phyloP scores from a whole-genome alignment of 2,888 invertebrate species.

The Neria commutata region DNA sequence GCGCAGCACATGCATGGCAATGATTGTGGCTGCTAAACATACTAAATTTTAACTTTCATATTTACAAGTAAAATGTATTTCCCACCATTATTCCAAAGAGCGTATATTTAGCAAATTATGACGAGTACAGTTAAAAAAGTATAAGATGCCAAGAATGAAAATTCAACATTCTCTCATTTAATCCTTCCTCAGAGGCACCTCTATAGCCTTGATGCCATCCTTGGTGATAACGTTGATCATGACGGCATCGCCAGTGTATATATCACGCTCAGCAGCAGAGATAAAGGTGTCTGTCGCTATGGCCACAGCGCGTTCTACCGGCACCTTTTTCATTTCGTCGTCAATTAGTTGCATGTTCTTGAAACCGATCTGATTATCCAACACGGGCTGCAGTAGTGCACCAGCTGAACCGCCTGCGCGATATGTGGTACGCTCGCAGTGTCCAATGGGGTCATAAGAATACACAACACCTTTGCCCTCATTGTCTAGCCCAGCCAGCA shows the following conservation, averaged over 20 bases:
- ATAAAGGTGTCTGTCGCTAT: conserved; percentile 95
- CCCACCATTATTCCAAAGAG: no score
- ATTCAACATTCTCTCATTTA: no score
- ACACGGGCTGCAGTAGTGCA: conserved; percentile 87
- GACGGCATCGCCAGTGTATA: conserved; percentile 94
- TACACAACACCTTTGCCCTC: conserved; percentile 94
- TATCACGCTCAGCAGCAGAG: conserved; percentile 97
- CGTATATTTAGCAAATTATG: no score
- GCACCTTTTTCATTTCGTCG: conserved; percentile 65
- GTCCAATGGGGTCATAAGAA: conserved; percentile 97
- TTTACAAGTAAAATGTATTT: no score
- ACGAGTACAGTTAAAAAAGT: no score
- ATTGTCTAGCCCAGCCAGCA: conserved; percentile 90
- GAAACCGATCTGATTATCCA: conserved; percentile 94
- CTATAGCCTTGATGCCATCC: conserved; percentile 76
- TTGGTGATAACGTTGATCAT: conserved; percentile 86
- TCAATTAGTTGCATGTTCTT: conserved; percentile 76
- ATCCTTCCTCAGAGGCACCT: conserved; percentile 85
- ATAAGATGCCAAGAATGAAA: no score
- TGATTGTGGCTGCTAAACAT: no score
- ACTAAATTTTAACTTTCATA: no score
- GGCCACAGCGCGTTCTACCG: conserved; percentile 80
- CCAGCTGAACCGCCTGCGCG: conserved; percentile 92
- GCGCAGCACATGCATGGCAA: no score
- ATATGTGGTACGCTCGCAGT: conserved; percentile 83